These are phyloP conservation scores for Scaptomyza cyrtandrae DNA, from an alignment of 2,888 invertebrate genomes.

Conservation along the genomic window DNA sequence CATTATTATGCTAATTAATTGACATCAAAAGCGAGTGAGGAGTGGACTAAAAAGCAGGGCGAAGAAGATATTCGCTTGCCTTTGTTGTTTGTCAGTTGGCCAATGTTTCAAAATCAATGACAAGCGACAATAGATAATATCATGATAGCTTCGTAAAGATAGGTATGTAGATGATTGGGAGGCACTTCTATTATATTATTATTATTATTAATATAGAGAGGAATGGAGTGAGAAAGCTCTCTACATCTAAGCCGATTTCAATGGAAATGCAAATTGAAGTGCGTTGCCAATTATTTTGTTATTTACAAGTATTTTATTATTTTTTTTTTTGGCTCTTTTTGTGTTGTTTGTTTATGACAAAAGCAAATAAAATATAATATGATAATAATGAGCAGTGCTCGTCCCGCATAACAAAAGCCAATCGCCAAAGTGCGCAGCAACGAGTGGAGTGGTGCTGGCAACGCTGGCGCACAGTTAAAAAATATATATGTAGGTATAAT, in stretches of 20 bases:
- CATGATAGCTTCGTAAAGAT: slow-evolving; percentile 11
- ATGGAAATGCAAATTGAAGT: slow-evolving; percentile 80
- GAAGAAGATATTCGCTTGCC: slow-evolving; percentile 29
- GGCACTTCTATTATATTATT: slow-evolving; percentile 39
- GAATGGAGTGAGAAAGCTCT: slow-evolving; percentile 1
- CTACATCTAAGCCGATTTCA: slow-evolving; percentile 73
- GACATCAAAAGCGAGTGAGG: slow-evolving; percentile 67
- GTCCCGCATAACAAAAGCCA: slow-evolving; percentile 51
- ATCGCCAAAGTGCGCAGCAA: slow-evolving; percentile 17
- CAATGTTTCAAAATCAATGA: slow-evolving; percentile 72
- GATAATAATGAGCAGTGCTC: slow-evolving; percentile 68
- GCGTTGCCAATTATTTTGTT: slow-evolving; percentile 78
- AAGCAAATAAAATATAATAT: slow-evolving; percentile 67
- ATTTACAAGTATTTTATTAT: slow-evolving; percentile 62
- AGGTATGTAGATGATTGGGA: background rate
- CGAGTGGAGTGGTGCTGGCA: background rate
- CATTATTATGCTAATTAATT: slow-evolving; percentile 81
- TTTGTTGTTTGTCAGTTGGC: slow-evolving; percentile 39
- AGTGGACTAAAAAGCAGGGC: slow-evolving; percentile 5
- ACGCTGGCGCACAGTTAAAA: slow-evolving; percentile 44
- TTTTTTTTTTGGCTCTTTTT: slow-evolving; percentile 33
- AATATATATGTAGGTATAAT: slow-evolving; percentile 12
- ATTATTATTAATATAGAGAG: background rate
- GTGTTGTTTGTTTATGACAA: slow-evolving; percentile 45
- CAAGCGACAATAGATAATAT: slow-evolving; percentile 64